These are phyloP conservation scores for Acrobasis consociella DNA, from an alignment of 2,888 invertebrate species.

Conservation along the genomic window DNA sequence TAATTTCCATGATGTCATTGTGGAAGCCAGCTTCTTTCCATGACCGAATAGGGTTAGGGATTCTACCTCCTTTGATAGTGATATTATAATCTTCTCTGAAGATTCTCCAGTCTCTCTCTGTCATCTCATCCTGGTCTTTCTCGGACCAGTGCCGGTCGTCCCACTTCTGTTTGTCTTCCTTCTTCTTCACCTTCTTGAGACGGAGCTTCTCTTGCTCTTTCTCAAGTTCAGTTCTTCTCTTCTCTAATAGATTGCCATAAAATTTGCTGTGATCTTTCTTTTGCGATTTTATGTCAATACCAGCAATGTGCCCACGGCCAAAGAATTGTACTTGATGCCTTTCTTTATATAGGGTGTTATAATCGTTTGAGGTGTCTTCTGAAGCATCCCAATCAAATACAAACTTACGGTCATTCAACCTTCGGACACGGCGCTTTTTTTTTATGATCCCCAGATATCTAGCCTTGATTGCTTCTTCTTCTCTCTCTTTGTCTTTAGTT, in stretches of 20 bases:
- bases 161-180: slow-evolving; percentile 99
- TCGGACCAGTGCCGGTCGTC: slow-evolving; percentile 99
- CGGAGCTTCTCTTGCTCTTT: slow-evolving; percentile 98
- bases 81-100: slow-evolving; percentile 99
- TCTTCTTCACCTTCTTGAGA: slow-evolving; percentile 94
- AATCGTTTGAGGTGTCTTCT: slow-evolving; percentile 99
- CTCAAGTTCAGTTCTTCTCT: slow-evolving; percentile 96
- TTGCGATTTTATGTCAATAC: slow-evolving; percentile 98
- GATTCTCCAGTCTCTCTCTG: slow-evolving; percentile 99
- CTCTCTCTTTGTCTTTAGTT: slow-evolving; percentile 94
- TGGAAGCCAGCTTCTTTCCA: slow-evolving; percentile 98
- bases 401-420: slow-evolving; percentile 99
- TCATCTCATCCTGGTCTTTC: slow-evolving; percentile 97
- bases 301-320: slow-evolving; percentile 98
- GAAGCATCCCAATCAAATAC: slow-evolving; percentile 99
- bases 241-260: slow-evolving; percentile 97
- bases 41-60: slow-evolving; percentile 96
- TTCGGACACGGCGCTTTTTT: slow-evolving; percentile 94
- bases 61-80: slow-evolving; percentile 97
- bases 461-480: slow-evolving; percentile 97
- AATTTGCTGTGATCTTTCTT: slow-evolving; percentile 98
- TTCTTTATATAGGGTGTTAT: slow-evolving; percentile 98
- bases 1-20: slow-evolving; percentile 95
- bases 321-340: slow-evolving; percentile 98
- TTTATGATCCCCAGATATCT: slow-evolving; percentile 96